Conservation (phyloP, 1,140 invertebrate species). For the Patella vulgata region DNA sequence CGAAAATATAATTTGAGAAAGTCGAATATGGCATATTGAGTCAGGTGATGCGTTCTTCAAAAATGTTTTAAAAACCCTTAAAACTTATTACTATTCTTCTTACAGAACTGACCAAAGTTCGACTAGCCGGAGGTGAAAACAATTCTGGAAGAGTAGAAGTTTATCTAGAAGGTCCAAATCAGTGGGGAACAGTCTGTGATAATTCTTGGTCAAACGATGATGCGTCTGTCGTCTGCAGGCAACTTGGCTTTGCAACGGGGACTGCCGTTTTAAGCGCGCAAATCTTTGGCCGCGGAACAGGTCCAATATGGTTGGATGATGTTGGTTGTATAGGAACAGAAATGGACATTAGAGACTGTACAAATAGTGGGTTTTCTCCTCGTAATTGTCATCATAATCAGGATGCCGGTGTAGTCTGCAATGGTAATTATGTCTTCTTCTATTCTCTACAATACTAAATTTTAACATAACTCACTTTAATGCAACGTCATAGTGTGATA, state of each 20-base stretch:
- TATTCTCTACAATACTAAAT: too few species aligned
- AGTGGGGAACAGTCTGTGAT: conserved; percentile 56
- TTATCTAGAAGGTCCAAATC: conserved; percentile 36
- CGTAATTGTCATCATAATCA: conserved; percentile 76
- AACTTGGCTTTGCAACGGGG: conserved; percentile 40
- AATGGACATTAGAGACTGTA: not conserved
- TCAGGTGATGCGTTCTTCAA: too few species aligned
- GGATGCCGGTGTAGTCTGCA: conserved; percentile 65
- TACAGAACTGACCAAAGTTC: conserved; percentile 19
- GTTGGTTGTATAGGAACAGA: conserved; percentile 1
- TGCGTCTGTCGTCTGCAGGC: conserved; percentile 46
- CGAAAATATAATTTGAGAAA: too few species aligned
- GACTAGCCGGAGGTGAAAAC: conserved; percentile 5
- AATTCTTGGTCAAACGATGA: conserved; percentile 51
- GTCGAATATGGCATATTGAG: too few species aligned
- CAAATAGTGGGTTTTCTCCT: conserved; percentile 18
- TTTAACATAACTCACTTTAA: too few species aligned
- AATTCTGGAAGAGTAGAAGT: conserved; percentile 48
- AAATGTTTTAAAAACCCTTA: too few species aligned
- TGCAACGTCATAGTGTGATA: too few species aligned
- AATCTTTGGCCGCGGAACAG: not conserved
- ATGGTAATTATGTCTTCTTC: conserved; percentile 2
- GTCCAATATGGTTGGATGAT: not conserved
- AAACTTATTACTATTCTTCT: too few species aligned
- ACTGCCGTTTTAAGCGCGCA: conserved; percentile 11